Base-by-base conservation (phyloP, 2,888 invertebrate genomes). In the Steinernema carpocapsae region DNA sequence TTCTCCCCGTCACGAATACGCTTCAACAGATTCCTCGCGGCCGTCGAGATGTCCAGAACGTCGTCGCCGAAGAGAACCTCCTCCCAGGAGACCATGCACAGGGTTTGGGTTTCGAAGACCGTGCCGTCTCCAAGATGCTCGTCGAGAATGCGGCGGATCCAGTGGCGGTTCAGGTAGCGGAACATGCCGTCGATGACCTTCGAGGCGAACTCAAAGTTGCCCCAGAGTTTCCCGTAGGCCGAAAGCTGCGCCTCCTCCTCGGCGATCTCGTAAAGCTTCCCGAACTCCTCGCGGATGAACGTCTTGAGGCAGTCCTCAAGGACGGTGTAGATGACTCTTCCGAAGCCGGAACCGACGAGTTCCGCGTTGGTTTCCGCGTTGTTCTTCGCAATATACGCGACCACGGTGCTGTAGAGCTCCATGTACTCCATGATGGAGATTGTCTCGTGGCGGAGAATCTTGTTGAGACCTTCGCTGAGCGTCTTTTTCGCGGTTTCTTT, bases 191-290 rank as follows among this genome's bases (percentile, higher is more conserved):
- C 94, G 46, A 97, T 91, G 7, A 97, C 97, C 70, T 83, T 87
- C 7, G 84, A 81, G 52, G 83, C 83, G 78, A 87, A 84, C 52
- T 83, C 83, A 59, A 83, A 99, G 87, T 95, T 94, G 88, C 95
- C 95, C 99, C 99, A 99, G 87, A 96, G 94, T 84, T 92, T 92
- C 24, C 96, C 97, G 90, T 99, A 99, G 90, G 95, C 97, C 77
- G 93, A 92, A 42, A 99, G 90, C 1, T 99, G 94, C 84, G 94
- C 94, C 88, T 97, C 97, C 81, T 95, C 97, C 92, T 95, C 94
- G 76, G 95, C 90, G 48, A 19, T 19, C 48, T 17, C 48, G 48
- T 17, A 17, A 14, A 48, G 17, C 48, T 48, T 17, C 17, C 19
- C 19, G n/a, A 19, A 17, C 48, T 48, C 19, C 14, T 48, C 48